A percentile compares a stretch with the other conserved stretches of the same genome.
phyloP scores from a whole-genome alignment of 2,113 vertebrate genomes.

The Paramormyrops kingsleyae region DNA sequence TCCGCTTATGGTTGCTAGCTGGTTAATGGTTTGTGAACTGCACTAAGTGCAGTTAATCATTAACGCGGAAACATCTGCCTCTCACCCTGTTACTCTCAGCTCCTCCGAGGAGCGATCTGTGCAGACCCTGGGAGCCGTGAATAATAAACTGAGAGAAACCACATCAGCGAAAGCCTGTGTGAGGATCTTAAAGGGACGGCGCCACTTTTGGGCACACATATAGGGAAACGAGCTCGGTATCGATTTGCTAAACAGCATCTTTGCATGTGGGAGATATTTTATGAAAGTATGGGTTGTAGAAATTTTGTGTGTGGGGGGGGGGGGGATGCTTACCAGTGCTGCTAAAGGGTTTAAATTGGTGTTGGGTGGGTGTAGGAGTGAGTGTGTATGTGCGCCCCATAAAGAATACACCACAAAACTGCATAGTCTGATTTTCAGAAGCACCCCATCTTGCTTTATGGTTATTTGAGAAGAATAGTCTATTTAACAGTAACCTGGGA shows the following conservation, averaged over 20 bases:
- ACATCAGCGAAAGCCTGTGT: not conserved
- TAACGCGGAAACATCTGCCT: not conserved
- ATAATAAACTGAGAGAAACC: not conserved
- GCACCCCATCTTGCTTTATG: not conserved
- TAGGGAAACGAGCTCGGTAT: not conserved
- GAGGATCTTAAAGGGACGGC: not conserved
- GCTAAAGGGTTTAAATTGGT: not conserved
- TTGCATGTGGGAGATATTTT: not conserved
- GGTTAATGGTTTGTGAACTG: not conserved
- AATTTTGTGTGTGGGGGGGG: not conserved
- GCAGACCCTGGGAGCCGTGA: not conserved
- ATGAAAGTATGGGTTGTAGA: not conserved
- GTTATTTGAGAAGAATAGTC: not conserved
- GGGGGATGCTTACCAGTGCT: not conserved
- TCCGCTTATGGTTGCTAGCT: not conserved
- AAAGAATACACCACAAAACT: not conserved
- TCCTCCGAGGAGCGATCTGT: not conserved
- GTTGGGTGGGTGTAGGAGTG: not conserved
- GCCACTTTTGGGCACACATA: not conserved
- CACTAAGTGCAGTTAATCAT: not conserved
- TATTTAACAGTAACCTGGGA: not conserved
- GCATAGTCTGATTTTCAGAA: not conserved
- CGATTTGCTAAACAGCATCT: not conserved
- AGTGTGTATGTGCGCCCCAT: not conserved
- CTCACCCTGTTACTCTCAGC: not conserved